Evolutionary conservation across 1,140 invertebrate genomes (phyloP), one percentile per base, ranked within the genome.

Genomic region (Platyscapa corneri): DNA sequence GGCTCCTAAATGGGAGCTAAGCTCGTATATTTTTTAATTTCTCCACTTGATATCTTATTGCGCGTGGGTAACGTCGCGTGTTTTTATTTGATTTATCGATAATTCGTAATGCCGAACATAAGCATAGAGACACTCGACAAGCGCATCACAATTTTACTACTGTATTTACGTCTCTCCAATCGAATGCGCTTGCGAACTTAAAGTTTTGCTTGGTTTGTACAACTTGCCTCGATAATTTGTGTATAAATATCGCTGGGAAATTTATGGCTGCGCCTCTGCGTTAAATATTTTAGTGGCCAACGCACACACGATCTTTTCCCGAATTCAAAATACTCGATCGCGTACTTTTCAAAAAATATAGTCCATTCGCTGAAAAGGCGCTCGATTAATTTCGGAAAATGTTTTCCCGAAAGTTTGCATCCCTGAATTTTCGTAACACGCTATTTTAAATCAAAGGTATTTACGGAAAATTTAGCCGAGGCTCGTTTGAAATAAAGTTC

Each of bases 101-200:
- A n/a, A 74, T 74, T 74, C 42, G 27, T n/a, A n/a, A 10, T 34
- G 18, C 37, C 23, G 20, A 74, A 42, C 70, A 74, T 42, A 32
- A 1, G n/a, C 37, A 10, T 74, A n/a, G n/a, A 39, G 37, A 37
- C 12, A 74, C 27, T 49, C 34, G 30, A 70, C n/a, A 60, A 67
- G 27, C 39, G 32, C 30, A 83, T 83, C 56, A 46, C 72, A 65
- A 83, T 76, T 83, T 78, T 76, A 37, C 72, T 20, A 53, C 60
- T n/a, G 32, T 70, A 84, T 84, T 78, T 67, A 84, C 82, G 49
- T 65, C n/a, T 49, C n/a, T 39, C 34, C 32, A 76, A n/a, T n/a
- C 32, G 65, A 83, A 76, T 76, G 37, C n/a, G 65, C 76, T 20
- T 30, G 27, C 64, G 49, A 75, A 39, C 70, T 83, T 83, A 46